Conservation (phyloP, 2,113 vertebrate species). For the Micronycteris hirsuta region DNA sequence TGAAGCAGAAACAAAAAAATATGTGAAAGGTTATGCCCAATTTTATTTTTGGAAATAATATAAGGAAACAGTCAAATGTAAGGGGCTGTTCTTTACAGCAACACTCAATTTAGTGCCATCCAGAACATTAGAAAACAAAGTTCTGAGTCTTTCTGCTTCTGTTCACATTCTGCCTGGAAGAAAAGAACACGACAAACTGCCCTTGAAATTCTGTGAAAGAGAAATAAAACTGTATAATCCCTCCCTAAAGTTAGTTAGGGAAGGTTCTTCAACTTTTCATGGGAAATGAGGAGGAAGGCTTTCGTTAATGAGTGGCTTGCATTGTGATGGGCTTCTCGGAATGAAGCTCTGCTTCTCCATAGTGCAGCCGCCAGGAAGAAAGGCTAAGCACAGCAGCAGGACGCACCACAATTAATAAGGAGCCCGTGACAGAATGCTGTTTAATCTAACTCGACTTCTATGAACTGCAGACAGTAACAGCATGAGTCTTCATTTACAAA, state of each 20-base stretch:
- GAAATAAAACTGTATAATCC: slow-evolving; percentile 80
- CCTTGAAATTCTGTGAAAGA: slow-evolving; percentile 64
- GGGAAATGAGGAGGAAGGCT: slow-evolving; percentile 69
- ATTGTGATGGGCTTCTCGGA: slow-evolving; percentile 47
- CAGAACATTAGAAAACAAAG: slow-evolving; percentile 4
- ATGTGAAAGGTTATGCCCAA: not conserved
- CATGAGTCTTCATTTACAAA: slow-evolving; percentile 67
- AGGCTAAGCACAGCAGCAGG: slow-evolving; percentile 56
- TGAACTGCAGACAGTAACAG: slow-evolving; percentile 64
- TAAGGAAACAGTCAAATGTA: not conserved
- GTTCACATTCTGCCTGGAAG: slow-evolving; percentile 60
- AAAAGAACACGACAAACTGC: slow-evolving; percentile 58
- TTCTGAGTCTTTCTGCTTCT: not conserved
- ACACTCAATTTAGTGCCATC: not conserved
- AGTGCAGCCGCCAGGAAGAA: slow-evolving; percentile 59
- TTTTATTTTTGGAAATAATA: not conserved
- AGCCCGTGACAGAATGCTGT: slow-evolving; percentile 54
- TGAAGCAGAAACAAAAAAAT: not conserved
- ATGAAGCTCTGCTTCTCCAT: slow-evolving; percentile 67
- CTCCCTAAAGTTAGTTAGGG: slow-evolving; percentile 70
- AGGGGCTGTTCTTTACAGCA: not conserved
- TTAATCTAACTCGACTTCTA: slow-evolving; percentile 76
- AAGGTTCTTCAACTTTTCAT: slow-evolving; percentile 63
- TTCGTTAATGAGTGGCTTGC: slow-evolving; percentile 80
- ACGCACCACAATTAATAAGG: slow-evolving; percentile 77